Evolutionary conservation across 2,113 vertebrate species (phyloP).

Genomic region (Platycercus adscitus): DNA sequence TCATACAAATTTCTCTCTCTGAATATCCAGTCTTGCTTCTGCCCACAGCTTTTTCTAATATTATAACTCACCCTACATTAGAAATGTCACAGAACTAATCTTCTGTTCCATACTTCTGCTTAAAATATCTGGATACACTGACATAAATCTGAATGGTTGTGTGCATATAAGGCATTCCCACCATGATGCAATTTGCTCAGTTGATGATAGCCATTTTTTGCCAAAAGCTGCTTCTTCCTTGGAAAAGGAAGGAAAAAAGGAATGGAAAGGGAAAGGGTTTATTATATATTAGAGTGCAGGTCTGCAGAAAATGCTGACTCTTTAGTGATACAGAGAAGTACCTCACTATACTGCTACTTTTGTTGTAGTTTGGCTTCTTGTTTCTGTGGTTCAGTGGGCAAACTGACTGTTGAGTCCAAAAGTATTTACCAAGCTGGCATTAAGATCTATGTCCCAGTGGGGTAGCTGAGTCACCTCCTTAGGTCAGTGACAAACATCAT

Average conservation of each 20-base stretch:
- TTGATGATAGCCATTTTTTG: background rate
- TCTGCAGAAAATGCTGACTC: background rate
- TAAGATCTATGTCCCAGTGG: background rate
- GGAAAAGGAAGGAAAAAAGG: background rate
- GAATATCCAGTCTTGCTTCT: conserved; percentile 15
- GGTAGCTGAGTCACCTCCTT: background rate
- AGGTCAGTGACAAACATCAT: background rate
- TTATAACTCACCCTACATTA: conserved; percentile 1
- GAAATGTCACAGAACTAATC: conserved; percentile 17
- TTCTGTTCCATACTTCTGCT: background rate
- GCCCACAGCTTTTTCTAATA: conserved; percentile 38
- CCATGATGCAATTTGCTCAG: background rate
- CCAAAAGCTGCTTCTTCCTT: background rate
- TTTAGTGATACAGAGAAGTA: background rate
- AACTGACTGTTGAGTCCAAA: background rate
- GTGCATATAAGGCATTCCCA: background rate
- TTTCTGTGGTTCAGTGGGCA: background rate
- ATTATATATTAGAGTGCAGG: background rate
- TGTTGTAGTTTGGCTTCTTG: background rate
- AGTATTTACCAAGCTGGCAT: background rate
- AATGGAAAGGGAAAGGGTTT: background rate
- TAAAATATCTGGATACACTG: background rate
- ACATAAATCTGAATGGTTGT: background rate
- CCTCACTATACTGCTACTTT: background rate
- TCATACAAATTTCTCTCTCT: conserved; percentile 6